Evolutionary conservation across 2,113 vertebrate species (phyloP), one percentile per base, ranked within the genome.

Genomic region (Rousettus leschenaultii): DNA sequence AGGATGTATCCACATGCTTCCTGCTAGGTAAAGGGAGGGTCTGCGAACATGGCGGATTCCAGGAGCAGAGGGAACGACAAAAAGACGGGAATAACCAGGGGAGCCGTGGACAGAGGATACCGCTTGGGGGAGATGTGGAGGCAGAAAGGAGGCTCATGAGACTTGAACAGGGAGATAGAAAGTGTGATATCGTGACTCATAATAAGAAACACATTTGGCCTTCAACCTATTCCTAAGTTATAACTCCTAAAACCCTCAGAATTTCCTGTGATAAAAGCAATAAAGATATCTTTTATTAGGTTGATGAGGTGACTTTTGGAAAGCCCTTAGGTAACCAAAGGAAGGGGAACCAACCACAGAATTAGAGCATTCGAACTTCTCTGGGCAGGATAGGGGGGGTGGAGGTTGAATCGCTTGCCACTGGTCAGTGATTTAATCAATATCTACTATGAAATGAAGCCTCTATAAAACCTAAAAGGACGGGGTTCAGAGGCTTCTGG

Each of bases 101-200:
- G 24, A 26, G 10, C 63, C 7, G 1, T 15, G 30, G 40, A 8
- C 15, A 33, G 26, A 80, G 5, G 2, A 11, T 0, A 1, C 2
- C 13, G 13, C 12, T 2, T 43, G 18, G 35, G 38, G 28, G 22
- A 63, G 33, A 43, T 19, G 43, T 9, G 13, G 19, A 87, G 89
- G n/a, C 22, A 45, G 77, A 45, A 53, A 61, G 26, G 7, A 9
- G n/a, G 43, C 18, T 90, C 22, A 14, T 0, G 48, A 59, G 19
- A n/a, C 51, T 33, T 45, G 19, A 3, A 10, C 13, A 45, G n/a
- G 13, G n/a, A 45, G 6, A 53, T 65, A 14, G 53, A 10, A 9
- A 43, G 19, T 59, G 51, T 30, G 61, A 24, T 38, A 53, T 21
- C 24, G 24, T 21, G 12, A 66, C 6, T 35, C 45, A 38, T 0